A percentile compares a stretch with the other conserved stretches of the same genome.
Conservation (phyloP, 2,888 invertebrate genomes). For the Boloria selene region DNA sequence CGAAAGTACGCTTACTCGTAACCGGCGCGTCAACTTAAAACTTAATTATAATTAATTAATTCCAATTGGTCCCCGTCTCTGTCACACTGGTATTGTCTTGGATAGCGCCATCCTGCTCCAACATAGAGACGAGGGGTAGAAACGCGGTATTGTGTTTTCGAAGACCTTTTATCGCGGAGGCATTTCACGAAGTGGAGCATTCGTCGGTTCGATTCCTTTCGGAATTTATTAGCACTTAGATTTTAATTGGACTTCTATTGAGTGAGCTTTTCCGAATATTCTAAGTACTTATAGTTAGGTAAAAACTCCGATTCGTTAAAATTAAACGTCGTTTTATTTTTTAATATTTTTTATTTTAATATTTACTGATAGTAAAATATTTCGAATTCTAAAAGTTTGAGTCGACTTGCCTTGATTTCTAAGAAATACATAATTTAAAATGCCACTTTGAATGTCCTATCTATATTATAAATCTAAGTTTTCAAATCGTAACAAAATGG, state of each 20-base stretch:
- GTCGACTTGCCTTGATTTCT: too few species aligned
- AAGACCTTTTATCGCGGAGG: constrained; percentile 80
- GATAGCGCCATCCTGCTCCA: constrained; percentile 66
- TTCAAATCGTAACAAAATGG: constrained; percentile 76
- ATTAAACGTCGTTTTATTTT: constrained; percentile 11
- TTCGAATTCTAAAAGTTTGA: background rate
- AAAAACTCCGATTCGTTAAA: constrained; percentile 30
- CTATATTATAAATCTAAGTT: constrained; percentile 41
- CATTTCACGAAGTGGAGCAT: constrained; percentile 72
- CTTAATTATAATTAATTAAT: constrained; percentile 93
- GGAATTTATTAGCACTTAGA: constrained; percentile 76
- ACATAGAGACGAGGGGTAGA: constrained; percentile 63
- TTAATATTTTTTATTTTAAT: constrained; percentile 7
- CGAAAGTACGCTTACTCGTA: constrained; percentile 77
- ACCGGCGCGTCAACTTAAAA: constrained; percentile 88
- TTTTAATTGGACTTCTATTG: constrained; percentile 76
- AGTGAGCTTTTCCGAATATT: constrained; percentile 48
- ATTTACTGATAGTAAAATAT: background rate
- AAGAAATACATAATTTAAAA: too few species aligned
- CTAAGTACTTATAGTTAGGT: constrained; percentile 40
- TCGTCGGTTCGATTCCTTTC: constrained; percentile 76
- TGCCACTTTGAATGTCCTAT: background rate
- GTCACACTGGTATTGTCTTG: constrained; percentile 71
- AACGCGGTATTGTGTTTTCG: constrained; percentile 79
- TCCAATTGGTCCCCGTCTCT: constrained; percentile 83